These are phyloP conservation scores for Mus pahari DNA, from an alignment of 2,113 vertebrate genomes.

Conservation along the genomic window DNA sequence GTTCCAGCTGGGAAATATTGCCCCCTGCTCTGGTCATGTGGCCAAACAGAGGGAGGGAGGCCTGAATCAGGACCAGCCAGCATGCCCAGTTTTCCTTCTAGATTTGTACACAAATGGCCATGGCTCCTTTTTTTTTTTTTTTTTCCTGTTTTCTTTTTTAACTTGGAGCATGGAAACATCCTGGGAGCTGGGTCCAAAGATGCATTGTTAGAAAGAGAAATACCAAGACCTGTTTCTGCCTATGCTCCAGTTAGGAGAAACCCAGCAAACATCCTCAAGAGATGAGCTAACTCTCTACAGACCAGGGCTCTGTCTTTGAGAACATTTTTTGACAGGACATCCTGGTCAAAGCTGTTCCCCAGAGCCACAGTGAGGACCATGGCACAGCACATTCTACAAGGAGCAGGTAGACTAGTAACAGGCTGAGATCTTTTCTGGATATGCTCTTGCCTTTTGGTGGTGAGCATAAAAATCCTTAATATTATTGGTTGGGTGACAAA, in stretches of 20 bases:
- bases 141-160: too few relatives aligned
- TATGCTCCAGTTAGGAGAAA: neutral
- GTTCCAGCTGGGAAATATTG: neutral
- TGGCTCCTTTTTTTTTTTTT: too few relatives aligned
- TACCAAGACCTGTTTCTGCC: neutral
- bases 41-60: neutral
- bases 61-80: neutral
- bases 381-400: neutral
- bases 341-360: neutral
- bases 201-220: neutral
- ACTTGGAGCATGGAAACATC: neutral
- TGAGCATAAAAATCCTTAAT: neutral
- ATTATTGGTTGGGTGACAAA: neutral
- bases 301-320: too few relatives aligned
- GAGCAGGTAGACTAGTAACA: too few relatives aligned
- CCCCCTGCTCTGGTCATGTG: neutral
- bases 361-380: neutral
- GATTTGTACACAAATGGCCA: neutral
- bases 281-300: neutral
- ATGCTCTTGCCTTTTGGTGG: neutral
- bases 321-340: too few relatives aligned
- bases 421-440: neutral
- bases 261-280: neutral
- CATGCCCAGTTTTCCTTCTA: neutral
- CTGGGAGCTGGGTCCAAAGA: neutral